Conservation (phyloP, 2,888 invertebrate species). For the Spilarctia lutea region DNA sequence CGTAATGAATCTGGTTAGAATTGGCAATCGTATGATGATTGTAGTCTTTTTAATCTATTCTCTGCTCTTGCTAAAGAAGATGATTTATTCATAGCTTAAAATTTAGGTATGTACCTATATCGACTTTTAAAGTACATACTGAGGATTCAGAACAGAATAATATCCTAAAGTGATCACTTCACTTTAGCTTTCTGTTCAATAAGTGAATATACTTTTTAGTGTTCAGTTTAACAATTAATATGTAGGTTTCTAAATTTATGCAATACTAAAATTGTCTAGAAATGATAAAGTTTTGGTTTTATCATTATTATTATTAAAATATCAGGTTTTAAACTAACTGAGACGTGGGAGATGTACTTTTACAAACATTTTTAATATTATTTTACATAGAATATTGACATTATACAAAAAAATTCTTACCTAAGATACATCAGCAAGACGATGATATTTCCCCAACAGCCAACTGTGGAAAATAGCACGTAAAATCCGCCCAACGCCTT, state of each 20-base stretch:
- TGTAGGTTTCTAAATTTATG: background rate
- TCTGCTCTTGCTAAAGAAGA: too few species aligned
- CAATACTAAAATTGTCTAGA: background rate
- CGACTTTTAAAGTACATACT: too few species aligned
- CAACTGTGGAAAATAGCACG: slow-evolving; percentile 87
- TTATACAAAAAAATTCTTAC: slow-evolving; percentile 77
- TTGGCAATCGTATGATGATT: background rate
- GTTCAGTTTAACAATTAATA: background rate
- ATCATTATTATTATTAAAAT: background rate
- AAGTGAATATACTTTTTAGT: too few species aligned
- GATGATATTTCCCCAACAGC: slow-evolving; percentile 90
- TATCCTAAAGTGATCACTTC: too few species aligned
- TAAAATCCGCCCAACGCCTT: slow-evolving; percentile 88
- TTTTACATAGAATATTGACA: background rate
- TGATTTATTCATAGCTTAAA: too few species aligned
- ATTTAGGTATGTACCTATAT: too few species aligned
- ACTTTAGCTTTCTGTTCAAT: too few species aligned
- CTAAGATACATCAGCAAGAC: slow-evolving; percentile 91
- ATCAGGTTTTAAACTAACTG: background rate
- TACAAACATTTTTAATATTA: too few species aligned
- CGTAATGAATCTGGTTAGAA: background rate
- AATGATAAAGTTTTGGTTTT: background rate
- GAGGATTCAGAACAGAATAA: too few species aligned
- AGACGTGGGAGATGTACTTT: too few species aligned
- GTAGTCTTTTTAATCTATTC: background rate